These are phyloP conservation scores for Urophycis tenuis DNA, from an alignment of 2,797 vertebrate species.

Conservation along the genomic window DNA sequence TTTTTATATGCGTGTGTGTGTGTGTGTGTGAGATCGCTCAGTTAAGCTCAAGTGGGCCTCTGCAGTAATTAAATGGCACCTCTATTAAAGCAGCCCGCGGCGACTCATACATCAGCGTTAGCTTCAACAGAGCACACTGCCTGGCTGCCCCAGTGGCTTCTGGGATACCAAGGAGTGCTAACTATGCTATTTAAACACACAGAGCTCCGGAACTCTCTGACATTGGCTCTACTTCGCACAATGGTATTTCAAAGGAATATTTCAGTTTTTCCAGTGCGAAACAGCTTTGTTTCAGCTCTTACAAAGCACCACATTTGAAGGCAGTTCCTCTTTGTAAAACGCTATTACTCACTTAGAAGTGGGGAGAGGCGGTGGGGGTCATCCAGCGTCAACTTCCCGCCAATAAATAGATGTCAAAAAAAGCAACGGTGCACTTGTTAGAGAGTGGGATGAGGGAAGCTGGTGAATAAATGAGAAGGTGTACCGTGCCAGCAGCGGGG, in stretches of 20 bases:
- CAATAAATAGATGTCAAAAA: background rate
- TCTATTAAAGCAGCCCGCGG: conserved; percentile 37
- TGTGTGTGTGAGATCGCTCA: conserved; percentile 31
- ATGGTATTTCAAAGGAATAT: background rate
- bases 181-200: conserved; percentile 37
- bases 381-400: background rate
- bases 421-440: background rate
- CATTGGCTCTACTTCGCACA: background rate
- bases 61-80: conserved; percentile 45
- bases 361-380: background rate
- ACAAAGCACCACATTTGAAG: background rate
- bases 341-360: background rate
- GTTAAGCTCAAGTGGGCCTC: conserved; percentile 32
- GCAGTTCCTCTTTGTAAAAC: background rate
- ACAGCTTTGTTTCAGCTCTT: background rate
- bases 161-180: conserved; percentile 28
- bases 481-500: background rate
- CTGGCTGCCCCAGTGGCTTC: conserved; percentile 28
- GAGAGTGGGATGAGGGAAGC: background rate
- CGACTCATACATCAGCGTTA: conserved; percentile 26
- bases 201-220: conserved; percentile 9
- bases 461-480: background rate
- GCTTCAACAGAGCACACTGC: conserved; percentile 27
- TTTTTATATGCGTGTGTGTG: conserved; percentile 12
- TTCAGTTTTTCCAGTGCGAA: background rate